phyloP scores from a whole-genome alignment of 2,888 invertebrate species.

The Xylophagus ater region DNA sequence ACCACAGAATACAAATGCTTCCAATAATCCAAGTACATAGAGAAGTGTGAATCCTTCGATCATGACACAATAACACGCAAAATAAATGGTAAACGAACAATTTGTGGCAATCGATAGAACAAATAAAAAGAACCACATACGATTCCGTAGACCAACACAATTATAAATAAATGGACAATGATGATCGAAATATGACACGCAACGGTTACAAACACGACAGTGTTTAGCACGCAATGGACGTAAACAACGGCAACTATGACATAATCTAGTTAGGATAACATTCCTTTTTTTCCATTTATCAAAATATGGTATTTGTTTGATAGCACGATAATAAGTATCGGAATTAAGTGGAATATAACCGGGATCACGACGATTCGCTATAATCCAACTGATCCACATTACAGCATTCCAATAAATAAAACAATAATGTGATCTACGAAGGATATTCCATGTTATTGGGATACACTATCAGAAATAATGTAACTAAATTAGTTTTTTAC shows the following conservation, averaged over 20 bases:
- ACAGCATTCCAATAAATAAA: conserved; percentile 83
- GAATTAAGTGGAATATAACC: conserved; percentile 83
- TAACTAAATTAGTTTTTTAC: not conserved
- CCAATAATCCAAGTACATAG: conserved; percentile 72
- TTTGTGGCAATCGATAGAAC: conserved; percentile 80
- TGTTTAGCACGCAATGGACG: conserved; percentile 83
- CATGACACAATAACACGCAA: conserved; percentile 74
- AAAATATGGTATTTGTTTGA: conserved; percentile 84
- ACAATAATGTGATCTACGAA: conserved; percentile 76
- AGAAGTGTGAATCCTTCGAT: conserved; percentile 74
- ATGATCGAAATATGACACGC: conserved; percentile 84
- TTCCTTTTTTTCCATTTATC: conserved; percentile 87
- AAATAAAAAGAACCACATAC: conserved; percentile 88
- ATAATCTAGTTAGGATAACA: conserved; percentile 66
- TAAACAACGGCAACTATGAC: conserved; percentile 83
- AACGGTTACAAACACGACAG: conserved; percentile 82
- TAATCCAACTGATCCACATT: conserved; percentile 89
- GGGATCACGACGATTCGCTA: conserved; percentile 80
- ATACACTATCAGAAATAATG: conserved; percentile 51
- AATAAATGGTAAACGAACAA: conserved; percentile 77
- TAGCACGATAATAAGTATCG: conserved; percentile 80
- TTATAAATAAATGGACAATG: conserved; percentile 94
- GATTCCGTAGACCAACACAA: conserved; percentile 82
- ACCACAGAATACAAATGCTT: conserved; percentile 74
- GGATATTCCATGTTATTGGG: conserved; percentile 80